Base-by-base conservation (phyloP, 2,888 invertebrate species). In the Clanis bilineata region DNA sequence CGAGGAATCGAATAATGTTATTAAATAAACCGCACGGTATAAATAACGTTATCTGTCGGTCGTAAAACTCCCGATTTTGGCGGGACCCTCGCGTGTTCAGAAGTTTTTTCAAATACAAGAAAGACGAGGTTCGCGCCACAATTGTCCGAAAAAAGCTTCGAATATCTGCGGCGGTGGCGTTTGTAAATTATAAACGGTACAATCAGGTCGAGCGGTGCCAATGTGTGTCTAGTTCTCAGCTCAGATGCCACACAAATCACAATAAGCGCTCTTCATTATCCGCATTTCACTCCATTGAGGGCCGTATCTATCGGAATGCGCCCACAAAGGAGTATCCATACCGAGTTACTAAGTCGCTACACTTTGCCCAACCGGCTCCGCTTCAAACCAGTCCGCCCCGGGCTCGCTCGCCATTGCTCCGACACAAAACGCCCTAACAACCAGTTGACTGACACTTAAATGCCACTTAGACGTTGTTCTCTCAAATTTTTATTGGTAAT, bases 381-480 rank as follows among this genome's bases (percentile, higher is more conserved):
- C 70, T 72, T 71, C 71, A 86, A 83, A 83, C 83, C 83, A 80
- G 83, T 83, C 81, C 71, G 77, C 77, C 74, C 66, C 75, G 70
- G 75, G 76, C 78, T 73, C 71, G 71, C 67, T 64, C 71, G 60
- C 63, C 59, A 58, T 66, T 55, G 39, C 56, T 57, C 74, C 66
- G 60, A 71, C 59, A 65, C 75, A 73, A 80, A 90, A 90, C 76
- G 79, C 59, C 86, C 57, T 81, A 92, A 83, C 71, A 66, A 70
- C 87, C 88, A 83, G 89, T 91, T 90, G 90, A 91, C 88, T 90
- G 91, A 90, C 91, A 90, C 89, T 77, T 87, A 85, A 88, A 88
- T 89, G 84, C 90, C 88, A 89, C 85, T 90, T 86, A 90, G 70
- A 80, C 79, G 85, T 81, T 86, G 85, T 88, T 86, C 85, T 82